Evolutionary conservation across 2,113 vertebrate genomes (phyloP), one percentile per base, ranked within the genome.

Genomic region (Scytalopus superciliaris): DNA sequence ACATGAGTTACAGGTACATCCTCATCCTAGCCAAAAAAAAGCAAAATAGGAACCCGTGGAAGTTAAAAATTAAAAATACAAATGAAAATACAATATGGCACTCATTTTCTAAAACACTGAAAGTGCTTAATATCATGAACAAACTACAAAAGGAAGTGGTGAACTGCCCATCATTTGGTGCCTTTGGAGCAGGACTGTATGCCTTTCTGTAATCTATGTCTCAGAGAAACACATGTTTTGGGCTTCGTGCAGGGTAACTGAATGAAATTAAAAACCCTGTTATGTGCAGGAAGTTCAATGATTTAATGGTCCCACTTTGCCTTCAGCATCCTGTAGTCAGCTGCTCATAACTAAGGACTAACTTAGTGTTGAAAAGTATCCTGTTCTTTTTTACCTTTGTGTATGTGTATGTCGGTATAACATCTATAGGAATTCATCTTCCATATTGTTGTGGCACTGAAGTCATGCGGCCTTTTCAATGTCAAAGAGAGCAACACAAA

Each of bases 271-370:
- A 89, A 92, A 84, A 95, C 28, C 23, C 77, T 75, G 66, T 45
- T 91, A 87, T 19, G 40, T 75, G 49, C 70, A 95, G 93, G 91
- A 90, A 96, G 52, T 79, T 89, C 3, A 4, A 30, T 66, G 91
- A 95, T 95, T 96, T 95, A 93, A 57, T 79, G 84, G 69, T 82
- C 84, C 77, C 66, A 75, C 35, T 40, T 94, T 84, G 57, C 69
- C 53, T 72, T 78, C 64, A 59, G 56, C 47, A 81, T 92, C 78
- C 72, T 55, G 19, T 27, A 39, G 67, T 67, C 53, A 73, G 66
- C 40, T 81, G 87, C 76, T 94, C 62, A 69, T 94, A 96, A 95
- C 68, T 77, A 73, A 90, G 63, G 88, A 45, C 44, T 60, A 85
- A 60, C 5, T 9, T 30, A 4, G 1, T 35, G 22, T 44, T 86